Conservation (phyloP, 1,140 invertebrate species). For the Ctenoplectra terminalis region DNA sequence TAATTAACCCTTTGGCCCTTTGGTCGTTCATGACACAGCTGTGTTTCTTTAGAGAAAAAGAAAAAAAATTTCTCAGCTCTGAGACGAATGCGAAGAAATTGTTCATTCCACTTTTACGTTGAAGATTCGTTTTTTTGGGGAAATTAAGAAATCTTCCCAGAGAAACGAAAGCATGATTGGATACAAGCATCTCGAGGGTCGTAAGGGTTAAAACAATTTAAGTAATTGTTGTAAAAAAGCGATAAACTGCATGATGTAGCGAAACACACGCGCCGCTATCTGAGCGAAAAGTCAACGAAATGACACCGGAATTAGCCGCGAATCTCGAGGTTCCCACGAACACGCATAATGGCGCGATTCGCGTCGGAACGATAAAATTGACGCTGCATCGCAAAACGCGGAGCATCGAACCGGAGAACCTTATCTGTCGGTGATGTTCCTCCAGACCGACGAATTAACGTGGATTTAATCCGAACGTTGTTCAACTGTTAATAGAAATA, state of each 20-base stretch:
- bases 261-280: neutral
- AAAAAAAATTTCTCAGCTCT: too few relatives aligned
- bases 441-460: neutral
- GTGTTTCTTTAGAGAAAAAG: too few relatives aligned
- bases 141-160: too few relatives aligned
- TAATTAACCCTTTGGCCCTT: too few relatives aligned
- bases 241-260: neutral
- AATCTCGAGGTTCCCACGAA: conserved; percentile 6
- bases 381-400: neutral
- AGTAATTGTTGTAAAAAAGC: too few relatives aligned
- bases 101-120: too few relatives aligned
- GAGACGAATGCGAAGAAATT: too few relatives aligned
- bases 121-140: too few relatives aligned
- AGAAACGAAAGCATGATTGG: too few relatives aligned
- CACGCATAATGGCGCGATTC: conserved; percentile 7
- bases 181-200: too few relatives aligned
- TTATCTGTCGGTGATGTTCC: conserved; percentile 6
- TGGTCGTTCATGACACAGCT: too few relatives aligned
- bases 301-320: neutral
- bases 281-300: neutral
- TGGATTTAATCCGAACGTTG: neutral
- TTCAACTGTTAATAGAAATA: neutral
- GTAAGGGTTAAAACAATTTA: too few relatives aligned
- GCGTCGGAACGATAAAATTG: conserved; percentile 11
- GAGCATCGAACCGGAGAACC: conserved; percentile 1